phyloP scores from a whole-genome alignment of 2,113 vertebrate genomes.

The Saguinus imperator region DNA sequence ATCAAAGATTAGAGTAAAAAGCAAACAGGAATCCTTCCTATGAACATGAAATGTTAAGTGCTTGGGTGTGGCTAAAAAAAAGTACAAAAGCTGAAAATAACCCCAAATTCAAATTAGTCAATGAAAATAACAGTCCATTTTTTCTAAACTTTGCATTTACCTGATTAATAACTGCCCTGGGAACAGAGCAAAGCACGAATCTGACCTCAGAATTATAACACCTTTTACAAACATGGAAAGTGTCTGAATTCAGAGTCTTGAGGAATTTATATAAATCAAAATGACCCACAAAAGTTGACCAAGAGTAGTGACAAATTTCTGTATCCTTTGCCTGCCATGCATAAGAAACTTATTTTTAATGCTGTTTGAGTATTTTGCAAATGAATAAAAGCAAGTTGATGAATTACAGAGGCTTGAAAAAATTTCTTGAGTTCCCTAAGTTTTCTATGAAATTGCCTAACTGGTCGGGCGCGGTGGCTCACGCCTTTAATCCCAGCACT shows the following conservation, averaged over 20 bases:
- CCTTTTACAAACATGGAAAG: not conserved
- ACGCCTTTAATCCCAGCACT: too few species aligned
- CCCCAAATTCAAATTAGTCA: not conserved
- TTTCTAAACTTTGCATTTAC: not conserved
- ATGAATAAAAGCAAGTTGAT: not conserved
- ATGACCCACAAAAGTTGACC: not conserved
- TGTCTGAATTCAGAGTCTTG: not conserved
- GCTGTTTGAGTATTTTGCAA: conserved; percentile 5
- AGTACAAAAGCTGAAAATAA: not conserved
- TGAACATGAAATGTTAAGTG: not conserved
- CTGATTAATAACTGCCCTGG: not conserved
- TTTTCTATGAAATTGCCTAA: conserved; percentile 23
- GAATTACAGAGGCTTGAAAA: not conserved
- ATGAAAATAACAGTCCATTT: not conserved
- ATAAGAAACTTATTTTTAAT: not conserved
- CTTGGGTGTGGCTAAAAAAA: not conserved
- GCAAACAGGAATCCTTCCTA: conserved; percentile 1
- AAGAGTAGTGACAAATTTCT: not conserved
- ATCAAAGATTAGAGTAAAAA: not conserved
- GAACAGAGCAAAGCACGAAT: not conserved
- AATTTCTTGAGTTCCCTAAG: not conserved
- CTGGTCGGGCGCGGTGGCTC: too few species aligned
- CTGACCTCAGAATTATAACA: not conserved
- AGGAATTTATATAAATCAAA: not conserved
- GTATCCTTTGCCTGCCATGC: not conserved